These are phyloP conservation scores for Bombycilla garrulus DNA, from an alignment of 2,113 vertebrate genomes.

Conservation along the genomic window DNA sequence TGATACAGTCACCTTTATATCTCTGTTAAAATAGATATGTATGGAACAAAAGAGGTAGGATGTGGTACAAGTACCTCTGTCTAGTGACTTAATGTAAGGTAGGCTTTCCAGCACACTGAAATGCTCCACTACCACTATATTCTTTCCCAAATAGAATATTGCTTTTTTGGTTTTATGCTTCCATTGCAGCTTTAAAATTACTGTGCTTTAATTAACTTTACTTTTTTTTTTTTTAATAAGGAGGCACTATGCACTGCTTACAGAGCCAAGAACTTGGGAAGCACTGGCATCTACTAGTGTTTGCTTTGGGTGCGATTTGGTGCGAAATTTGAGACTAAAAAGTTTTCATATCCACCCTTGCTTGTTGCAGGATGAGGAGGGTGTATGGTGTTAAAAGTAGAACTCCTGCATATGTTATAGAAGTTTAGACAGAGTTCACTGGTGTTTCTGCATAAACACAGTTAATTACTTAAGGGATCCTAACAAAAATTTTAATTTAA, in stretches of 20 bases:
- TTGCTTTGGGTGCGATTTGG: background rate
- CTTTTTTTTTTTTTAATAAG: background rate
- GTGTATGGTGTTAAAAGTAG: background rate
- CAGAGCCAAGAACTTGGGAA: background rate
- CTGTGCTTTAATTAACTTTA: background rate
- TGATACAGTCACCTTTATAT: rapidly evolving
- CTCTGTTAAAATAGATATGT: background rate
- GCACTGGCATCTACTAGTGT: background rate
- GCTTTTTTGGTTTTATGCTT: background rate
- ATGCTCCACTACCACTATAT: background rate
- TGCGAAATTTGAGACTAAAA: background rate
- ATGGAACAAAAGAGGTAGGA: background rate
- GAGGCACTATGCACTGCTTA: background rate
- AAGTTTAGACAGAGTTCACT: background rate
- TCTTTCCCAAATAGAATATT: background rate
- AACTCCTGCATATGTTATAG: background rate
- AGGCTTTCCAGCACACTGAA: background rate
- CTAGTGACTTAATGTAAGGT: background rate
- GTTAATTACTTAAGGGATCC: background rate
- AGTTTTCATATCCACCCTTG: background rate
- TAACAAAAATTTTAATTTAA: background rate
- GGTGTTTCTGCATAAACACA: background rate
- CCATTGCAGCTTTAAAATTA: background rate
- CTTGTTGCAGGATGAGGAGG: background rate
- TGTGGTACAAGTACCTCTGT: background rate